A percentile compares a stretch with the other conserved stretches of the same genome.
These are phyloP conservation scores for Anser brachyrhynchus DNA, from an alignment of 2,113 vertebrate genomes.

Conservation along the genomic window DNA sequence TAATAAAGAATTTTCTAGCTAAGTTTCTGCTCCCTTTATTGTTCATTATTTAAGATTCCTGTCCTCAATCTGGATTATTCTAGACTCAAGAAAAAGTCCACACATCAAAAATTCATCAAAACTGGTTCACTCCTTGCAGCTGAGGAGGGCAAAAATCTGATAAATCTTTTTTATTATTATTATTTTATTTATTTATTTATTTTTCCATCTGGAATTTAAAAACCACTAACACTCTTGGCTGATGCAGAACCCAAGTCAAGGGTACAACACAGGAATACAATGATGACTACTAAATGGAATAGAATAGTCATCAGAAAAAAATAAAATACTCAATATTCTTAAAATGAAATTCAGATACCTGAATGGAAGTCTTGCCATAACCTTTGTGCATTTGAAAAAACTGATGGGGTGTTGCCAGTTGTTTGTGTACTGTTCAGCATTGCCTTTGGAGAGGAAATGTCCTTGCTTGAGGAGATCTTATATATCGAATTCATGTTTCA, in stretches of 20 bases:
- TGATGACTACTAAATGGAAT: background rate
- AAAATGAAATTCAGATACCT: background rate
- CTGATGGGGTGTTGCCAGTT: background rate
- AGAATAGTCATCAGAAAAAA: background rate
- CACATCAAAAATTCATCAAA: background rate
- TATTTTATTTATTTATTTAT: background rate
- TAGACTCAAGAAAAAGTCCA: background rate
- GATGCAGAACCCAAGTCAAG: background rate
- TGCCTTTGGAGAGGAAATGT: background rate
- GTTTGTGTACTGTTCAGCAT: background rate
- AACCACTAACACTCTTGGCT: background rate
- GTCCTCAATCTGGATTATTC: background rate
- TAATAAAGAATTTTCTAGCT: background rate
- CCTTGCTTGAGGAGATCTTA: background rate
- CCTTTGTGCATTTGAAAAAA: background rate
- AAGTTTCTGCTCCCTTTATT: background rate
- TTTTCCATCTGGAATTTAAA: background rate
- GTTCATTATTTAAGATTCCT: background rate
- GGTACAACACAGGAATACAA: background rate
- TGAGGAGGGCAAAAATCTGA: background rate
- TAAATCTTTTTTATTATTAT: background rate
- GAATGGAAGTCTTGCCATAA: background rate
- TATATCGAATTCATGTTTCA: slow-evolving; percentile 5
- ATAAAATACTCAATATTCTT: accelerated
- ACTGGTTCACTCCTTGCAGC: background rate